These are phyloP conservation scores for Oostethus manadensis DNA, from an alignment of 2,113 vertebrate genomes.

Conservation along the genomic window DNA sequence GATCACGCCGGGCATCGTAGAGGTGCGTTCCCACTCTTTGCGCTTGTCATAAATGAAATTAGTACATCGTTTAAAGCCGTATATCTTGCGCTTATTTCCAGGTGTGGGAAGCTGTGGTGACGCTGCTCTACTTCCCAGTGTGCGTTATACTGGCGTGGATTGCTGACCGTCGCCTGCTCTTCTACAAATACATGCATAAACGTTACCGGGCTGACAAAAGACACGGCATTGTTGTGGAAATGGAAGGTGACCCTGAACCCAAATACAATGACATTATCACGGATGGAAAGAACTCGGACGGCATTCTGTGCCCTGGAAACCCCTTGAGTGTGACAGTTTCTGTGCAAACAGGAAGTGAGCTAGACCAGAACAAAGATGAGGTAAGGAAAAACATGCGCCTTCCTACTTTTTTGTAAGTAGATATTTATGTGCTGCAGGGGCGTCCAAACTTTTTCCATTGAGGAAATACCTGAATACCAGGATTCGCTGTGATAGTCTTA, in stretches of 20 bases:
- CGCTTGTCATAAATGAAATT: neutral
- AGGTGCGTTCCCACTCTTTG: constrained; percentile 55
- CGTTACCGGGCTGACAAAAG: constrained; percentile 86
- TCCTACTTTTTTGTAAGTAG: neutral
- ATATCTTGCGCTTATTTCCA: constrained; percentile 19
- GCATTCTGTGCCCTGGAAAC: constrained; percentile 41
- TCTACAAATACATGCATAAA: constrained; percentile 93
- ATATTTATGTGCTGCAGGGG: too few relatives aligned
- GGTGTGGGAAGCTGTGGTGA: constrained; percentile 92
- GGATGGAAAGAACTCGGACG: constrained; percentile 72
- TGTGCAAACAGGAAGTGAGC: constrained; percentile 76
- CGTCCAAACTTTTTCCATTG: too few relatives aligned
- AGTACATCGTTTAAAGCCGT: constrained; percentile 1
- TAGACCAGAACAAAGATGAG: constrained; percentile 83
- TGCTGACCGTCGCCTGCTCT: constrained; percentile 85
- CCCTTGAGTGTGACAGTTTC: constrained; percentile 52
- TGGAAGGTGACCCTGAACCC: constrained; percentile 79
- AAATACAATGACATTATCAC: constrained; percentile 78
- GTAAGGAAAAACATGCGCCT: constrained; percentile 42
- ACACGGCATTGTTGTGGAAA: constrained; percentile 89
- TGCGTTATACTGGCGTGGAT: constrained; percentile 93
- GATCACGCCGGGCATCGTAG: constrained; percentile 86
- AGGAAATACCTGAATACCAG: too few relatives aligned
- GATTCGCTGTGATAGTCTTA: too few relatives aligned
- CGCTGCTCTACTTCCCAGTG: constrained; percentile 86